These are phyloP conservation scores for Phyto melanocephala DNA, from an alignment of 2,888 invertebrate species.

Conservation along the genomic window DNA sequence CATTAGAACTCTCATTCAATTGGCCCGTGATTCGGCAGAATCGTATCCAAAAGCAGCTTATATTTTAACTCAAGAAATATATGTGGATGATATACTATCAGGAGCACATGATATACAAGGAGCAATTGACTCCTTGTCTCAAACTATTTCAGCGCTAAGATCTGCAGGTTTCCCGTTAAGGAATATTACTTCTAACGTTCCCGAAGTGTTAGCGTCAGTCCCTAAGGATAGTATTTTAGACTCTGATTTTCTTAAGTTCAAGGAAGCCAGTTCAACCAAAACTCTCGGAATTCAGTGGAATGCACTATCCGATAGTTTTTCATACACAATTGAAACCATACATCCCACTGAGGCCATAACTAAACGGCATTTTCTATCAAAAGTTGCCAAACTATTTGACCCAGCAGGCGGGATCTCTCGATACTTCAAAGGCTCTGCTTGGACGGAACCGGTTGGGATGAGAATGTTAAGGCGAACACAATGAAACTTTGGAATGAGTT, in stretches of 20 bases:
- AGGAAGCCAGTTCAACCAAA: not conserved
- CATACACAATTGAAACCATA: not conserved
- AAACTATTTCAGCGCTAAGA: conserved; percentile 5
- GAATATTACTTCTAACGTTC: conserved; percentile 13
- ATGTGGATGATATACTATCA: conserved; percentile 56
- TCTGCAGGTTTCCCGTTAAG: conserved; percentile 50
- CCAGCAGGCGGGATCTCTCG: not conserved
- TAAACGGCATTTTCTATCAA: not conserved
- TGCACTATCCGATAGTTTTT: conserved; percentile 41
- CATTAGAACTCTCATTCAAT: conserved; percentile 3
- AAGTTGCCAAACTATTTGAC: not conserved
- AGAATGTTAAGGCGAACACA: not conserved
- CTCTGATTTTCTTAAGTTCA: no score
- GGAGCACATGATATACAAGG: conserved; percentile 48
- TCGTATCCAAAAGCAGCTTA: not conserved
- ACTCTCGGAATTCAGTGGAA: not conserved
- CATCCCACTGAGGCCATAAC: not conserved
- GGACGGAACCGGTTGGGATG: conserved; percentile 43
- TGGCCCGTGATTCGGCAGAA: not conserved
- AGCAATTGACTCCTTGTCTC: not conserved
- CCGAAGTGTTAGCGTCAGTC: not conserved
- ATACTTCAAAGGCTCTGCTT: conserved; percentile 14
- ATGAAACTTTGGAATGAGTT: conserved; percentile 11
- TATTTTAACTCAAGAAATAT: conserved; percentile 32
- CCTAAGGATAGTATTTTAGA: not conserved